phyloP scores from a whole-genome alignment of 2,888 invertebrate genomes.

The Steinernema carpocapsae region DNA sequence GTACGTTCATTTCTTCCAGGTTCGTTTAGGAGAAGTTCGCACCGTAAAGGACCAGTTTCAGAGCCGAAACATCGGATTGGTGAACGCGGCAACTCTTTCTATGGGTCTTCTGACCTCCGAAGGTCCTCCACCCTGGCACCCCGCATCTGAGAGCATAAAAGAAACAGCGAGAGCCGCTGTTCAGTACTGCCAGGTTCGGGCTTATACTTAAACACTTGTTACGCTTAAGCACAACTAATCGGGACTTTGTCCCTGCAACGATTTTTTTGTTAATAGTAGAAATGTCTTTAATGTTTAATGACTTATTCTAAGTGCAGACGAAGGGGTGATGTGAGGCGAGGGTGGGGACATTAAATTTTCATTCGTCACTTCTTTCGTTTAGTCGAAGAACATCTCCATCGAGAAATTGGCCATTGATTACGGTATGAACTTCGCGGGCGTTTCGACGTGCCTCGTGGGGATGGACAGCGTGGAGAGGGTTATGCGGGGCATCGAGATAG shows the following conservation, averaged over 20 bases:
- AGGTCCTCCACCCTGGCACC: constrained; percentile 83
- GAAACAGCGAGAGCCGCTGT: constrained; percentile 50
- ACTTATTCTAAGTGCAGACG: neutral
- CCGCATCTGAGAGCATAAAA: constrained; percentile 75
- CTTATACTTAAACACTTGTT: neutral
- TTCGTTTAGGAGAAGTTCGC: neutral
- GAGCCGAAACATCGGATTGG: constrained; percentile 79
- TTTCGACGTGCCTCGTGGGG: constrained; percentile 54
- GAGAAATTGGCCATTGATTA: constrained; percentile 58
- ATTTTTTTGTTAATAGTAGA: neutral
- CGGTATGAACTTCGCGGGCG: constrained; percentile 57
- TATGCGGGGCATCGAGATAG: constrained; percentile 32
- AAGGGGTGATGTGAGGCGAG: neutral
- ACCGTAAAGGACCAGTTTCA: constrained; percentile 65
- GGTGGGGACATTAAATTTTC: neutral
- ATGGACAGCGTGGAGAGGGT: constrained; percentile 48
- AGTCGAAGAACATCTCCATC: constrained; percentile 60
- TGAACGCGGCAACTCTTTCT: constrained; percentile 82
- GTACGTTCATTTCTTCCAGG: constrained; percentile 80
- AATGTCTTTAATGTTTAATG: neutral
- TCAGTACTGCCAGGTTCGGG: constrained; percentile 45
- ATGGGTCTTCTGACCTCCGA: constrained; percentile 82
- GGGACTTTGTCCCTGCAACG: neutral
- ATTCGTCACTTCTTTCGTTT: constrained; percentile 36
- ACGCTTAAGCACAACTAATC: neutral